Conservation (phyloP, 2,113 vertebrate species). For the Psammodynastes pulverulentus region DNA sequence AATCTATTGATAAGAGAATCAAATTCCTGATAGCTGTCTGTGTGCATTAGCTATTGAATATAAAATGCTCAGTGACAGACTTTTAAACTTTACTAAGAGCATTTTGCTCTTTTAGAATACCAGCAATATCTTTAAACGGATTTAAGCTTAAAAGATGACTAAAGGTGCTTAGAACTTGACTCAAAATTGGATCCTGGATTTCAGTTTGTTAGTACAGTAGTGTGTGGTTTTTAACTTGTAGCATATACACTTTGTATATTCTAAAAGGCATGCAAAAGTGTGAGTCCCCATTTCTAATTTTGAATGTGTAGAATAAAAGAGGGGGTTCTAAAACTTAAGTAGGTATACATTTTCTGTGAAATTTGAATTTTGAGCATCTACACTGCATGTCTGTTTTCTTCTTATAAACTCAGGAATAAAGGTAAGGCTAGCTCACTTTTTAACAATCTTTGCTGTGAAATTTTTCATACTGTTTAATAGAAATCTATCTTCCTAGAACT, state of each 20-base stretch:
- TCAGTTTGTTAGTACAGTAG: neutral
- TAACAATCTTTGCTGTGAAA: neutral
- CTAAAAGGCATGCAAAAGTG: neutral
- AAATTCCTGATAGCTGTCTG: constrained; percentile 2
- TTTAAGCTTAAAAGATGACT: neutral
- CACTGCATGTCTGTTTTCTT: neutral
- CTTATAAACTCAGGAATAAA: neutral
- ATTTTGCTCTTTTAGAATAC: constrained; percentile 1
- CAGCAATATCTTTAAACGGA: neutral
- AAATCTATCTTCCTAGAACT: neutral
- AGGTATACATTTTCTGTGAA: neutral
- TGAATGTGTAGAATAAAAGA: neutral
- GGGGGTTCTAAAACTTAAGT: neutral
- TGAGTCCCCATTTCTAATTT: neutral
- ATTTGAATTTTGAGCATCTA: neutral
- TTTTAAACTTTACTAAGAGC: neutral
- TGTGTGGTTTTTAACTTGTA: constrained; percentile 2
- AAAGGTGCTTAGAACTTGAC: neutral
- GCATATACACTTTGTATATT: neutral
- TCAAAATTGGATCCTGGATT: neutral
- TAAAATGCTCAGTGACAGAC: neutral
- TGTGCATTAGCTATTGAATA: neutral
- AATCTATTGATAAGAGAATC: neutral
- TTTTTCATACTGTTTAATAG: neutral
- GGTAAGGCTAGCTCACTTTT: neutral